Evolutionary conservation across 2,113 vertebrate genomes (phyloP).

Genomic region (Eira barbara): DNA sequence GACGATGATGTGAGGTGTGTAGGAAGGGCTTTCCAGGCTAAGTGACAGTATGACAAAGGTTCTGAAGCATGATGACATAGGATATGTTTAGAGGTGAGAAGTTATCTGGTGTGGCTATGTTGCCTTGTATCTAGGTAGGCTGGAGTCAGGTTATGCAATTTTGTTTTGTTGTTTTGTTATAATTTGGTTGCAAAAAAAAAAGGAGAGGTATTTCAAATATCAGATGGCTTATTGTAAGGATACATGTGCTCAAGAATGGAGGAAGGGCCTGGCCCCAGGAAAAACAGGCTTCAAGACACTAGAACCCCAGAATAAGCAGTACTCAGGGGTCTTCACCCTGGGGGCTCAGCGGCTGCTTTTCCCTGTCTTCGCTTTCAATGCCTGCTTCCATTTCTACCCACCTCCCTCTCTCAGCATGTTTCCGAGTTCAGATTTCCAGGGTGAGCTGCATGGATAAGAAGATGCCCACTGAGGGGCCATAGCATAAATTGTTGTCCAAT

Average conservation of each 20-base stretch:
- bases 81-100: not conserved
- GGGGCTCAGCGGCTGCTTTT: not conserved
- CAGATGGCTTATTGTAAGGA: not conserved
- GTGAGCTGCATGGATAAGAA: not conserved
- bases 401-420: not conserved
- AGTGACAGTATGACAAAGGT: not conserved
- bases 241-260: not conserved
- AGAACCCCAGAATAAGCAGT: not conserved
- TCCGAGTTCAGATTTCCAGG: not conserved
- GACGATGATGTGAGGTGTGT: not conserved
- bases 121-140: not conserved
- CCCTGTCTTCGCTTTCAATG: not conserved
- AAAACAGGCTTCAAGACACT: not conserved
- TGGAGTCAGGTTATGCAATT: not conserved
- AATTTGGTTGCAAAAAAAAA: not conserved
- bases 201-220: not conserved
- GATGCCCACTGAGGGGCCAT: not conserved
- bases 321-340: not conserved
- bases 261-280: not conserved
- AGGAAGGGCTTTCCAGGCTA: not conserved
- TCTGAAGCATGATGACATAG: not conserved
- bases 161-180: not conserved
- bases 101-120: not conserved
- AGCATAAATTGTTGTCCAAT: not conserved
- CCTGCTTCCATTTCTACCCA: not conserved